These are phyloP conservation scores for Brachyhypopomus occidentalis DNA, from an alignment of 2,113 vertebrate genomes.

Conservation along the genomic window DNA sequence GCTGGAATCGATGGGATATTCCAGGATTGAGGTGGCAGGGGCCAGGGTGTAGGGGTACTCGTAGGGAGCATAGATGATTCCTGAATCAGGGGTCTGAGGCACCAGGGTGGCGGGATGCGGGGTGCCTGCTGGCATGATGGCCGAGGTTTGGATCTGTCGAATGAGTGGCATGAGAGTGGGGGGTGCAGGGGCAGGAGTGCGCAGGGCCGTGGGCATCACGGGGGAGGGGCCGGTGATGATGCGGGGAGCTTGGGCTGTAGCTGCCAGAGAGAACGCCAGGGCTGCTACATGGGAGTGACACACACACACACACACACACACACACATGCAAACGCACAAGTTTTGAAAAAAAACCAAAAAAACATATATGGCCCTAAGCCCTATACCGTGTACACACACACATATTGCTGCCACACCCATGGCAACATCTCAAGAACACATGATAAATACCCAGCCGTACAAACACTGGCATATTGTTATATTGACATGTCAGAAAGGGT, in stretches of 20 bases:
- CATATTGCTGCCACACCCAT: background rate
- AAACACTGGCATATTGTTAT: background rate
- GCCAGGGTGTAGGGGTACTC: slow-evolving; percentile 97
- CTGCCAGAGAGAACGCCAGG: slow-evolving; percentile 95
- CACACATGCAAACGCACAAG: slow-evolving; percentile 44
- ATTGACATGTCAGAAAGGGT: slow-evolving; percentile 25
- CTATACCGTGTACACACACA: background rate
- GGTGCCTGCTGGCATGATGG: slow-evolving; percentile 89
- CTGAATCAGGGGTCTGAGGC: slow-evolving; percentile 90
- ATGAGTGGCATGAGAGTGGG: slow-evolving; percentile 98
- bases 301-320: slow-evolving; percentile 42
- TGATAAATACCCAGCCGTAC: background rate
- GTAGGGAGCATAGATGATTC: slow-evolving; percentile 97
- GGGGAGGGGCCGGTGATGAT: slow-evolving; percentile 93
- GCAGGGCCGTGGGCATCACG: slow-evolving; percentile 87
- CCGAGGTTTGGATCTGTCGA: slow-evolving; percentile 95
- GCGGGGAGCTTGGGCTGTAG: slow-evolving; percentile 90
- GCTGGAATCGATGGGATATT: slow-evolving; percentile 97
- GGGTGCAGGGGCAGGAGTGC: slow-evolving; percentile 86
- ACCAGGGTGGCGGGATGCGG: slow-evolving; percentile 90
- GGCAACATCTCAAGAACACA: background rate
- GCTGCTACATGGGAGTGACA: slow-evolving; percentile 68
- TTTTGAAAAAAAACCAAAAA: background rate
- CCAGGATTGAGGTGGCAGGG: slow-evolving; percentile 94
- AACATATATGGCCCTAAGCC: background rate